Base-by-base conservation (phyloP, 2,888 invertebrate species). In the Xanthorhoe spadicearia region DNA sequence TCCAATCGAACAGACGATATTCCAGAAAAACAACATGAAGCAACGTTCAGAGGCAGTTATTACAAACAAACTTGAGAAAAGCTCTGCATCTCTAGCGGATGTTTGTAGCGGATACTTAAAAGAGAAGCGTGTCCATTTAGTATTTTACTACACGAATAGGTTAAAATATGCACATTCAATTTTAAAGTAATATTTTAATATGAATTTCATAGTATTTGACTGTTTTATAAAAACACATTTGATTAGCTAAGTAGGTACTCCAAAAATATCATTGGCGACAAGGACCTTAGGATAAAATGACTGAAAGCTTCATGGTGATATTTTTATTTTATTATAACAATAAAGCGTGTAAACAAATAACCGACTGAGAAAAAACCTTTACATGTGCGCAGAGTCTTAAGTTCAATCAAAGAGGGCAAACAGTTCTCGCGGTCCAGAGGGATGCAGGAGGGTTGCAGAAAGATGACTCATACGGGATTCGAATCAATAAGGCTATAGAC, bases 341-440 rank as follows among this genome's bases (percentile, higher is more conserved):
- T 23, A 4, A 3, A 23, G 23, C 2, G 4, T 23, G 1, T 10
- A 38, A 38, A 4, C 17, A 53, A 15, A 52, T n/a, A 15, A 52
- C 52, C n/a, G 13, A 8, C 1, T 7, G 32, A 32, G 7, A 51
- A 51, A 54, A n/a, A 28, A 54, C 55, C 60, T 60, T 48, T 60
- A 46, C 18, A 43, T 64, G 46, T 52, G 19, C 6, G 52, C 43
- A 61, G 38, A 52, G n/a, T 83, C 84, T 86, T 84, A 83, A 88
- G 86, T 88, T 86, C 89, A 90, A 90, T 90, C 89, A 89, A 84
- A 85, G 85, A 87, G 82, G 83, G 86, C 84, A 88, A 89, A 90
- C 86, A 89, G 77, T 78, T 52, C 75, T 79, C 74, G 78, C 76
- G 79, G 81, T 78, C 80, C 80, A 75, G 68, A 68, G 83, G 83